phyloP scores from a whole-genome alignment of 2,888 invertebrate species.

The Apoda limacodes region DNA sequence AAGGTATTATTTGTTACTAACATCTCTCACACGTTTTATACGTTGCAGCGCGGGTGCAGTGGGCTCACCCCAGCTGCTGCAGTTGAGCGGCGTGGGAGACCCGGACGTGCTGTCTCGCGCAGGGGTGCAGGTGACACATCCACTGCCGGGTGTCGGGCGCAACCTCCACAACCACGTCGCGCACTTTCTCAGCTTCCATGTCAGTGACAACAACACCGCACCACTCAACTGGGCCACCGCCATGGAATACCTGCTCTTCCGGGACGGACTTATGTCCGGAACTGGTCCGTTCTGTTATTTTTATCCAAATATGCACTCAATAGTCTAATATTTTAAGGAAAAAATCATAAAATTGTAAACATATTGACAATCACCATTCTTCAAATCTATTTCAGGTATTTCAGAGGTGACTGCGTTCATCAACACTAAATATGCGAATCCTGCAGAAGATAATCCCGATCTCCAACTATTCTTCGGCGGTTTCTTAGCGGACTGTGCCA shows the following conservation, averaged over 20 bases:
- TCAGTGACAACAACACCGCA: conserved; percentile 86
- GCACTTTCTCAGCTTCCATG: conserved; percentile 80
- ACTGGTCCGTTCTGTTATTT: conserved; percentile 70
- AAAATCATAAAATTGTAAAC: too few relatives aligned
- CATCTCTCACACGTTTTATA: too few relatives aligned
- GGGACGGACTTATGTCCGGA: conserved; percentile 91
- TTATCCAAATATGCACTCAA: not conserved
- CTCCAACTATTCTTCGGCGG: conserved; percentile 90
- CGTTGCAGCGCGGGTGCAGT: conserved; percentile 88
- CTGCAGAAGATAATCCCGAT: conserved; percentile 82
- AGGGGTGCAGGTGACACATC: conserved; percentile 76
- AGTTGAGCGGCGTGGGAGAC: conserved; percentile 91
- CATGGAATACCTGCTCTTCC: conserved; percentile 89
- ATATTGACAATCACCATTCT: too few relatives aligned
- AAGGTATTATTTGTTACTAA: too few relatives aligned
- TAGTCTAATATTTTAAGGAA: too few relatives aligned
- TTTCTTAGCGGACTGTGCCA: conserved; percentile 86
- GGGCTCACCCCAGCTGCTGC: conserved; percentile 92
- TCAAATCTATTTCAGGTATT: conserved; percentile 71
- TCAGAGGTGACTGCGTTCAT: conserved; percentile 89
- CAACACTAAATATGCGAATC: conserved; percentile 82
- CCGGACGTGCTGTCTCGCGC: conserved; percentile 74
- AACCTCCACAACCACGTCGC: conserved; percentile 91
- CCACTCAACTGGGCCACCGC: conserved; percentile 93
- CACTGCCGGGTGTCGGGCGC: conserved; percentile 84